Percentiles rank a stretch among this genome's conserved stretches.
phyloP scores from a whole-genome alignment of 2,113 vertebrate species.

The Porphyrio hochstetteri region DNA sequence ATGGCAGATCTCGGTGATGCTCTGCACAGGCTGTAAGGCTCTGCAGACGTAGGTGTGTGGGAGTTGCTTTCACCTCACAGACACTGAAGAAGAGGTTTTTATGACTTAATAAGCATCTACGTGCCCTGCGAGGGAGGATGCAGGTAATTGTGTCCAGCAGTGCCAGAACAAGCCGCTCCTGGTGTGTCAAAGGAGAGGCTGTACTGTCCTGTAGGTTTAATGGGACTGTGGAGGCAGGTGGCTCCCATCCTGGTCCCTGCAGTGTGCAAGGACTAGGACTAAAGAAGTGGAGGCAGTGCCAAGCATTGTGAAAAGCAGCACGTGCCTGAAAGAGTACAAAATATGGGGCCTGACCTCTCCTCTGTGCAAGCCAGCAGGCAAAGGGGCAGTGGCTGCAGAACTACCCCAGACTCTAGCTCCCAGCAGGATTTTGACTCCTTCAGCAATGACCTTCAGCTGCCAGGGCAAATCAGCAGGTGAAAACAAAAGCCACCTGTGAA shows the following conservation, averaged over 20 bases:
- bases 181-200: neutral
- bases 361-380: neutral
- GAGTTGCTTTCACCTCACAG: neutral
- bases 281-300: neutral
- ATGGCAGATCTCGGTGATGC: neutral
- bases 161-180: neutral
- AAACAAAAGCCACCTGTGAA: neutral
- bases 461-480: neutral
- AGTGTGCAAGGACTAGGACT: neutral
- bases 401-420: neutral
- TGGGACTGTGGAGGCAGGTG: rapidly evolving
- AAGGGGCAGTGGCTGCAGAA: neutral
- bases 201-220: neutral
- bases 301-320: neutral
- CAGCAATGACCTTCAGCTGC: neutral
- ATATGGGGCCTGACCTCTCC: rapidly evolving
- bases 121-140: neutral
- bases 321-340: neutral
- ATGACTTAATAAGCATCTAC: neutral
- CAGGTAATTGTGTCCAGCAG: neutral
- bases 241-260: neutral
- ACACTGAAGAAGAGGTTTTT: neutral
- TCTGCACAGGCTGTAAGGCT: neutral
- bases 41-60: neutral
- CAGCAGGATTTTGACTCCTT: neutral